phyloP scores from a whole-genome alignment of 2,888 invertebrate species.

The Drosophila nigritarsus region DNA sequence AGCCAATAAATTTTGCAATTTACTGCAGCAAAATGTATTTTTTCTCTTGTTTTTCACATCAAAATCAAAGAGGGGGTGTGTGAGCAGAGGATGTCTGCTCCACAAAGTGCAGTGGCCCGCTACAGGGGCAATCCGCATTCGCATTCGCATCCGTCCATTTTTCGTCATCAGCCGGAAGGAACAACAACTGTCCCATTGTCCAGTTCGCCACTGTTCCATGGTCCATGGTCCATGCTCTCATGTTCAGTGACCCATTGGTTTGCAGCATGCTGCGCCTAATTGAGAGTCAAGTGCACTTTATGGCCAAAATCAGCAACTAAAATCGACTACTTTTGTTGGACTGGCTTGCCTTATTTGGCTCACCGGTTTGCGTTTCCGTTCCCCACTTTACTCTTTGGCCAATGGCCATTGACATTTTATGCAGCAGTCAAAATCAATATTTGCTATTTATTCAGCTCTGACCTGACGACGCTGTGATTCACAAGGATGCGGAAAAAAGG shows the following conservation, averaged over 20 bases:
- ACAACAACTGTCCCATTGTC: slow-evolving; percentile 23
- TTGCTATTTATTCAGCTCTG: slow-evolving; percentile 30
- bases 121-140: slow-evolving; percentile 54
- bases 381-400: slow-evolving; percentile 46
- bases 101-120: slow-evolving; percentile 68
- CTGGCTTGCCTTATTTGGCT: slow-evolving; percentile 32
- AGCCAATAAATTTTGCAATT: slow-evolving; percentile 66
- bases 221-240: slow-evolving; percentile 12
- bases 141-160: slow-evolving; percentile 22
- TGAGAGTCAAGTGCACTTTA: slow-evolving; percentile 72
- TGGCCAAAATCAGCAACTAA: slow-evolving; percentile 21
- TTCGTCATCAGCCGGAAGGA: slow-evolving; percentile 46
- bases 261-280: slow-evolving; percentile 60
- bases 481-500: neutral
- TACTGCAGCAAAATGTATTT: slow-evolving; percentile 38
- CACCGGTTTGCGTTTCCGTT: slow-evolving; percentile 40
- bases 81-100: slow-evolving; percentile 8
- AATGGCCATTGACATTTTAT: slow-evolving; percentile 23
- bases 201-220: slow-evolving; percentile 21
- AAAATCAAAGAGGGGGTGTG: neutral
- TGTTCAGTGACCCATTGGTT: slow-evolving; percentile 62
- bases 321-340: slow-evolving; percentile 25
- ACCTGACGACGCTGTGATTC: neutral
- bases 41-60: slow-evolving; percentile 5
- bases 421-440: slow-evolving; percentile 64